Evolutionary conservation across 2,797 vertebrate species (phyloP), one percentile per base, ranked within the genome.

Genomic region (Gambusia yucatana): DNA sequence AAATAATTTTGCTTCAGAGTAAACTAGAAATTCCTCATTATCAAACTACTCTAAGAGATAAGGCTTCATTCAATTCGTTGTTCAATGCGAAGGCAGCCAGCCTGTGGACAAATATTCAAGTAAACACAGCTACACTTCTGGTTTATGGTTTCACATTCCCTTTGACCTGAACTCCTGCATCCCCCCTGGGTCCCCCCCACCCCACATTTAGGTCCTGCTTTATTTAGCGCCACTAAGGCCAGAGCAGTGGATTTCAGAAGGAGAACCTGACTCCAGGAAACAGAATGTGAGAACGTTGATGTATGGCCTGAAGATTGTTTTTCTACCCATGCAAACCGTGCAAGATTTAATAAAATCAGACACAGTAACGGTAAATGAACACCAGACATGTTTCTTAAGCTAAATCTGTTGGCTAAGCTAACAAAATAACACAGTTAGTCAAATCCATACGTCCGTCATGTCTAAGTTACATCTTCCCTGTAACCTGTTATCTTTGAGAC

Each of bases 131-230:
- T 69, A 41, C 10, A 47, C 81, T 87, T 55, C 83, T 65, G 87
- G 90, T 91, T 90, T 93, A 90, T 77, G 75, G 92, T 94, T 95
- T 94, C 93, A 95, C 84, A 85, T 94, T 95, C 87, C 88, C 88
- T 92, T 90, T 95, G 91, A 94, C 91, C 92, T 90, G 84, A 92
- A 92, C 91, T 89, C 84, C 59, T 76, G 86, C 10, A 13, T 28
- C n/a, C 1, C n/a, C 10, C 10, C 1, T 11, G 43, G 2, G 0
- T 13, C 84, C 86, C 84, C 55, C 10, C 80, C 55, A 78, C 75
- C 86, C 6, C 84, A 88, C 85, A 92, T 95, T 94, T 92, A 94
- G 93, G 91, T 59, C 50, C 78, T 79, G 88, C 95, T 94, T 91
- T 89, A 94, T 95, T 94, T 95, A 96, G 94, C 80, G 33, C 72